A percentile compares a stretch with the other conserved stretches of the same genome.
These are phyloP conservation scores for Morus bassanus DNA, from an alignment of 2,797 vertebrate species.

Conservation along the genomic window DNA sequence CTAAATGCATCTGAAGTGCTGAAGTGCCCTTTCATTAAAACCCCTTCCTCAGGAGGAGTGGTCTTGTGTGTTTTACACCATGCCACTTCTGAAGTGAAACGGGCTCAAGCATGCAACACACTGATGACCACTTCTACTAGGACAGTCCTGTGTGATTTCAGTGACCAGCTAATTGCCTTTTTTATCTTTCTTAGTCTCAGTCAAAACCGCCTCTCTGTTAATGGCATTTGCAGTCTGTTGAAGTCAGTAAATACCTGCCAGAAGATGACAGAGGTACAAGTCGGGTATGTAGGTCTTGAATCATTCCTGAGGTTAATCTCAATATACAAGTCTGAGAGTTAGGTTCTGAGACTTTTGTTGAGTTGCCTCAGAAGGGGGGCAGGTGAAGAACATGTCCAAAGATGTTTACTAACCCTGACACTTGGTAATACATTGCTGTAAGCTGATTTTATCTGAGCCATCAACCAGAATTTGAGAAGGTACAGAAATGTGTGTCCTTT, in stretches of 20 bases:
- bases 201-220: constrained; percentile 69
- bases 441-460: not conserved
- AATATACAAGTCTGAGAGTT: not conserved
- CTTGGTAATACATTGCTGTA: not conserved
- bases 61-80: not conserved
- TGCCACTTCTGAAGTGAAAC: not conserved
- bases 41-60: not conserved
- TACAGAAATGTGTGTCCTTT: not conserved
- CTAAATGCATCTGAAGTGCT: not conserved
- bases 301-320: not conserved
- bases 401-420: not conserved
- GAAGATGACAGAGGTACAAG: constrained; percentile 66
- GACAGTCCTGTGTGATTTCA: not conserved
- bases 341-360: not conserved
- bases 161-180: not conserved
- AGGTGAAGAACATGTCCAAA: fast-evolving
- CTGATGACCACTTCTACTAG: not conserved
- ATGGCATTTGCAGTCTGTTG: constrained; percentile 69
- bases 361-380: not conserved
- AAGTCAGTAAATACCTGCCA: constrained; percentile 54
- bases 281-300: constrained; percentile 73
- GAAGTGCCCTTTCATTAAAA: not conserved
- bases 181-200: constrained; percentile 73
- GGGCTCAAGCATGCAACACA: not conserved
- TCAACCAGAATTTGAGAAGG: not conserved